Evolutionary conservation across 2,113 vertebrate genomes (phyloP), one percentile per base, ranked within the genome.

Genomic region (Malurus cyaneus): DNA sequence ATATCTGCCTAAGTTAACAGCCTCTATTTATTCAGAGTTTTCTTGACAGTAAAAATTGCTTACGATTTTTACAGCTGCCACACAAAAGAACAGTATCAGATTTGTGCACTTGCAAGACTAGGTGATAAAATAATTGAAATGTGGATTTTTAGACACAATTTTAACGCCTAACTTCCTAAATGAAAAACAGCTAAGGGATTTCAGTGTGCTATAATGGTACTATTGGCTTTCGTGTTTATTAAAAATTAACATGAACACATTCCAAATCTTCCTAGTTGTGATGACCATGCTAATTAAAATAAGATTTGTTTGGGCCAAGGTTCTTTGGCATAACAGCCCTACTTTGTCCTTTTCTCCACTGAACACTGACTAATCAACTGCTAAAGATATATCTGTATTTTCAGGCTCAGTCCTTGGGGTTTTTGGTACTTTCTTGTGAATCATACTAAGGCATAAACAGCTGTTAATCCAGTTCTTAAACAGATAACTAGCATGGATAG

Each of bases 11-110:
- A 97, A 97, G 96, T 97, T 97, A 98, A 97, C 97, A 98, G 97
- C 96, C 97, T 96, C 97, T 97, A 97, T 97, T 98, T 98, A 98
- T 96, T 89, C 96, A 95, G 97, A 97, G 94, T 97, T 98, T 97
- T 94, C 96, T 96, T 98, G 98, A 97, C 97, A 98, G 98, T 96
- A 97, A 97, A 97, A 97, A 98, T 94, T 96, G 97, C 97, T 96
- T 93, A 92, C 78, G 34, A 97, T 93, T 97, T 97, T 97, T 98
- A 97, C 97, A 98, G 98, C 97, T 98, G 98, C 97, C 97, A 98
- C 96, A 97, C 97, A 97, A 97, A 98, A 95, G 97, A 97, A 95
- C 54, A 90, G 96, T 85, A 96, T 86, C 87, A 32, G 88, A 94
- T 95, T 78, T 81, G 92, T 50, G 60, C 74, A 79, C 95, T 94